A percentile compares a stretch with the other conserved stretches of the same genome.
phyloP scores from a whole-genome alignment of 2,797 vertebrate species.

The Pogonophryne albipinna region DNA sequence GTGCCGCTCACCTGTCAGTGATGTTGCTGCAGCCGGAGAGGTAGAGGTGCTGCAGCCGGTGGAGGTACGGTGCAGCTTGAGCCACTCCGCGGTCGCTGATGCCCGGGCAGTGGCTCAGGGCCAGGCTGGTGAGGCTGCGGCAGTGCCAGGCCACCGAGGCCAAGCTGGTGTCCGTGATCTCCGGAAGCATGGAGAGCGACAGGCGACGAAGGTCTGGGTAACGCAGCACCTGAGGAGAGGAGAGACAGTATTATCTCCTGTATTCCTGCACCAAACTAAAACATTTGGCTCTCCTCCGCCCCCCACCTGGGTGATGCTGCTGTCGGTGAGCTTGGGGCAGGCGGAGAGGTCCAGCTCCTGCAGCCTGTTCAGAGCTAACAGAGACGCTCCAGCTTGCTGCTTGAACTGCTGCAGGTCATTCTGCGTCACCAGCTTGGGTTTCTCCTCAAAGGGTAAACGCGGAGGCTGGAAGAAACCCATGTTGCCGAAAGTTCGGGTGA shows the following conservation, averaged over 20 bases:
- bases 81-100: conserved; percentile 85
- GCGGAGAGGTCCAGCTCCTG: conserved; percentile 89
- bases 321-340: conserved; percentile 88
- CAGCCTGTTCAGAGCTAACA: conserved; percentile 81
- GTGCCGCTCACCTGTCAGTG: conserved; percentile 82
- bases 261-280: background rate
- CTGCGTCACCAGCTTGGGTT: conserved; percentile 74
- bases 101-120: conserved; percentile 84
- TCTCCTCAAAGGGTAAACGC: conserved; percentile 74
- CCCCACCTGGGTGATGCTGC: conserved; percentile 88
- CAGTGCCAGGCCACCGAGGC: conserved; percentile 84
- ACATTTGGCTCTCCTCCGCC: fast-evolving
- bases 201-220: conserved; percentile 85
- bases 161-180: conserved; percentile 86
- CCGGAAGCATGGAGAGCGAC: conserved; percentile 86
- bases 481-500: conserved; percentile 87
- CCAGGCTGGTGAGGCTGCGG: conserved; percentile 84
- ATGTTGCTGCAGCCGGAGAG: conserved; percentile 86
- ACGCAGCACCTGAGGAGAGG: conserved; percentile 81
- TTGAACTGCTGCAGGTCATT: conserved; percentile 69
- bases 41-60: conserved; percentile 86
- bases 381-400: conserved; percentile 76
- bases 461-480: conserved; percentile 89
- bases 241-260: background rate
- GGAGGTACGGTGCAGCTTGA: conserved; percentile 77